phyloP scores from a whole-genome alignment of 2,888 invertebrate species.

The Eilema depressum region DNA sequence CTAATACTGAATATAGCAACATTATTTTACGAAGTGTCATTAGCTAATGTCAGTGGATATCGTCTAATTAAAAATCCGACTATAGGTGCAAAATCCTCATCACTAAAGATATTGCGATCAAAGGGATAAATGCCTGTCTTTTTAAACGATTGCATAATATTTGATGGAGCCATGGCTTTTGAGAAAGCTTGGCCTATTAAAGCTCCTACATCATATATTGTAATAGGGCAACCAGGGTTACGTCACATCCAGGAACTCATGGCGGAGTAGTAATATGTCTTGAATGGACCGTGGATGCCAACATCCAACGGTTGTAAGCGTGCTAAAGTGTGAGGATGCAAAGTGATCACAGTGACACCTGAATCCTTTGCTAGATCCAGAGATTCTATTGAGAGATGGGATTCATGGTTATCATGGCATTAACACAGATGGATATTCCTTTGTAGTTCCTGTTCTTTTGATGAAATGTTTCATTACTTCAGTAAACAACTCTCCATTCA shows the following conservation, averaged over 20 bases:
- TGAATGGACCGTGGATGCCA: background rate
- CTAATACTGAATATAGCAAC: no score
- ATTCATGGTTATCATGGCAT: slow-evolving; percentile 11
- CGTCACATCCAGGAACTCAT: slow-evolving; percentile 4
- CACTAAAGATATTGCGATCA: slow-evolving; percentile 7
- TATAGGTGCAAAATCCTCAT: slow-evolving; percentile 2
- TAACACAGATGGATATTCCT: background rate
- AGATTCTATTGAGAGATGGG: background rate
- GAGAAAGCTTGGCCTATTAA: background rate
- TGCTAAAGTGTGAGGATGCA: slow-evolving; percentile 3
- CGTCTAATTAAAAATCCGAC: no score
- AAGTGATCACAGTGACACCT: slow-evolving; percentile 7
- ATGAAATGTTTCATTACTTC: slow-evolving; percentile 11
- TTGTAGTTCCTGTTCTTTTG: background rate
- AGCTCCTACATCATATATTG: slow-evolving; percentile 7
- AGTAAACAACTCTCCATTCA: slow-evolving; percentile 5
- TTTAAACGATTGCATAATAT: background rate
- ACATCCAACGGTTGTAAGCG: slow-evolving; percentile 6
- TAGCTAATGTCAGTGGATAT: no score
- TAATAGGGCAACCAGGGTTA: background rate
- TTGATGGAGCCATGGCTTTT: slow-evolving; percentile 5
- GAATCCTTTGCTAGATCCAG: slow-evolving; percentile 10
- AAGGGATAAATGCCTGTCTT: background rate
- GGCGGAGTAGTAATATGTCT: slow-evolving; percentile 3
- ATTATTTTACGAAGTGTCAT: no score